Base-by-base conservation (phyloP, 2,113 vertebrate species). In the Dendrocopos noguchii region DNA sequence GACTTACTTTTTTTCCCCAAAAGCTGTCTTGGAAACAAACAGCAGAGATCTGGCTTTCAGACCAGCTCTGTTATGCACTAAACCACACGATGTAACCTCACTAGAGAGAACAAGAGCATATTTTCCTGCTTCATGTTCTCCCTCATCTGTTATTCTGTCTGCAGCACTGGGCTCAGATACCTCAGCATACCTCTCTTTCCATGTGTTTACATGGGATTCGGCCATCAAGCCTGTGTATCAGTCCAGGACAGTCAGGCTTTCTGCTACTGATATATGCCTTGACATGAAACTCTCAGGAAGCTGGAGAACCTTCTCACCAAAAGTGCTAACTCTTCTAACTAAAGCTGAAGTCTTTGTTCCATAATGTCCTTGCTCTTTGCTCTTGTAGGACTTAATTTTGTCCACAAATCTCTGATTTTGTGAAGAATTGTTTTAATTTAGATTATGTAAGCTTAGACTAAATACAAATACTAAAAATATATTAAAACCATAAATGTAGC, bases 151-250 rank as follows among this genome's bases (percentile, higher is more conserved):
- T 5, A 1, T 61, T 67, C 33, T 55, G 60, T 36, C 46, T 34
- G 12, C 0, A 0, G 33, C 61, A 36, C 27, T 10, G 31, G 39
- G 61, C n/a, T 22, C 0, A 1, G 53, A 22, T 55, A n/a, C 34
- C 20, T 56, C 6, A 5, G 25, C 34, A 55, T 24, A 27, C 9
- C 6, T 33, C 28, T 73, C 8, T 17, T 78, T 67, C 33, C 6
- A 4, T 7, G 18, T 47, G 7, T 55, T 77, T 55, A 60, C 59
- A 60, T 10, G 31, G 36, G 17, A 61, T 82, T 55, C 50, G 39
- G 72, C 53, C 20, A 42, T 34, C 31, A 34, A n/a, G 24, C 34
- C 63, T 57, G 56, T 42, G 63, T 29, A 63, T 31, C 22, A 24
- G 17, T 12, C 12, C 42, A 39, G 34, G 65, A 39, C 42, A 53